Base-by-base conservation (phyloP, 2,888 invertebrate species). In the Linhomoeus sp. region DNA sequence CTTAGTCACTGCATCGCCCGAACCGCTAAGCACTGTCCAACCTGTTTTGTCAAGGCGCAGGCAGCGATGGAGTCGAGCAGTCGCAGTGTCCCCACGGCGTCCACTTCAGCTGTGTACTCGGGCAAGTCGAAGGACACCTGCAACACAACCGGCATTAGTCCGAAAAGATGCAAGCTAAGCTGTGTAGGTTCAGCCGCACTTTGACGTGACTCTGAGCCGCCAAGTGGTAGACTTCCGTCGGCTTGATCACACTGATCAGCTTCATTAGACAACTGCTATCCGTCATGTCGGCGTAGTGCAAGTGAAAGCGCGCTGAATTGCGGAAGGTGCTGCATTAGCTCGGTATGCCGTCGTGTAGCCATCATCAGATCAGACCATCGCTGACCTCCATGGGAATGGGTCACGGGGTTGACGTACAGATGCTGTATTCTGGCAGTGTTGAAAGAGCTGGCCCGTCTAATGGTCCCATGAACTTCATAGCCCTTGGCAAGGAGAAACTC, bases 151-250 rank as follows among this genome's bases (percentile, higher is more conserved):
- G 7, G 29, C 29, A 9, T 12, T 29, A 12, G 12, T 29, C 29
- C 29, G 29, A 12, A 9, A 9, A 29, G 7, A 29, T 5, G 29
- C 29, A 29, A n/a, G n/a, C n/a, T n/a, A n/a, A n/a, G n/a, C n/a
- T n/a, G n/a, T n/a, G n/a, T n/a, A n/a, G n/a, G n/a, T n/a, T 25
- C 17, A 24, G 7, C 59, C 56, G 36, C n/a, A 92, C 88, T 71
- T 94, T 94, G 1, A 97, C 94, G 69, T 99, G 97, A 55, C 92
- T 92, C 66, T 97, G 94, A 0, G 97, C 97, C 1, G 90, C 97
- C 52, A 97, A 73, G 71, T 99, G 97, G 67, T 97, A 97, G 54
- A 97, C 83, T 71, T 97, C 97, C 36, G 77, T 77, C 0, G 97
- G 97, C 58, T 75, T 73, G 20, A 81, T 75, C 69, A 75, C 64